Conservation (phyloP, 2,888 invertebrate genomes). For the Tipula helvola region DNA sequence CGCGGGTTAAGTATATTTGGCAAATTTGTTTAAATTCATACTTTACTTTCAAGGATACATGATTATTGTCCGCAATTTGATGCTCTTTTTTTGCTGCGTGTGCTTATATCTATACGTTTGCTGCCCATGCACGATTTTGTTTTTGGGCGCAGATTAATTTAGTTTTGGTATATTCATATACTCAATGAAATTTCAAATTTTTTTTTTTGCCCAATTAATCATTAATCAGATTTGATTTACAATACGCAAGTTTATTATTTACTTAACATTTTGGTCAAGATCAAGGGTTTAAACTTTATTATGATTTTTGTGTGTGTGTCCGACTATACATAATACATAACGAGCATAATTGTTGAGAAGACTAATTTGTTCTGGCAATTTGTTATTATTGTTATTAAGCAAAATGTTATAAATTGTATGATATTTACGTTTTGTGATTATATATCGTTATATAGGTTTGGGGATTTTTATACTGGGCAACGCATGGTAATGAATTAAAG, state of each 20-base stretch:
- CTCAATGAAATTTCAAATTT: neutral
- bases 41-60: neutral
- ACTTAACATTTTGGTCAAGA: neutral
- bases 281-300: neutral
- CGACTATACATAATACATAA: neutral
- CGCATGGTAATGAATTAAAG: neutral
- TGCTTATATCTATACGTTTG: neutral
- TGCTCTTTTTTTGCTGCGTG: neutral
- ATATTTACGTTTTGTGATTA: neutral
- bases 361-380: neutral
- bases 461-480: neutral
- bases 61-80: neutral
- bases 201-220: neutral
- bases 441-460: neutral
- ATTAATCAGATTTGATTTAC: neutral
- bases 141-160: neutral
- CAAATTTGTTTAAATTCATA: neutral
- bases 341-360: neutral
- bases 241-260: neutral
- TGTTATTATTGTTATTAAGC: neutral
- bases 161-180: neutral
- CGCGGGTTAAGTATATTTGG: neutral
- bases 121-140: neutral
- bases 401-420: neutral
- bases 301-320: neutral